Percentiles rank a stretch among this genome's conserved stretches.
Evolutionary conservation across 2,797 vertebrate genomes (phyloP).

Genomic region (Halcyon chelicuti): DNA sequence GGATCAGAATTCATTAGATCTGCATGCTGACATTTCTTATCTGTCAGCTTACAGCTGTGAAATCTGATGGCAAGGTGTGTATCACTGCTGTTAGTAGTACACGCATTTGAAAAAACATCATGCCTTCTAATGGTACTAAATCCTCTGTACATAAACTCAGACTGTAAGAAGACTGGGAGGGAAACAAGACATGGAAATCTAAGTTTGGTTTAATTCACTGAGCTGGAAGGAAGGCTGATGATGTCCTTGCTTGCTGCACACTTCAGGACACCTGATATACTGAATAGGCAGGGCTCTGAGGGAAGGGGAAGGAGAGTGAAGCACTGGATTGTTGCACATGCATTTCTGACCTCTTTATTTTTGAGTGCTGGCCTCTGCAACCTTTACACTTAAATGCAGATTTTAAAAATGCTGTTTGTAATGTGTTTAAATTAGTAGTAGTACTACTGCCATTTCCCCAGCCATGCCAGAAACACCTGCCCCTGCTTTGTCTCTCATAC

Average conservation of each 20-base stretch:
- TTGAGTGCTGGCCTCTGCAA: background rate
- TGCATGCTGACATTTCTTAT: background rate
- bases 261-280: background rate
- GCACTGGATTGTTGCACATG: background rate
- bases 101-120: background rate
- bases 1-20: background rate
- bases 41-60: conserved; percentile 8
- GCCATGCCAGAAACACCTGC: background rate
- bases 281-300: background rate
- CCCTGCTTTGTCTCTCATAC: background rate
- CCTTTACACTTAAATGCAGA: background rate
- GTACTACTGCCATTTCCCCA: background rate
- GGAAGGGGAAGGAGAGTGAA: background rate
- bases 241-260: background rate
- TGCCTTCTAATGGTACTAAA: background rate
- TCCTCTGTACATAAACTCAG: background rate
- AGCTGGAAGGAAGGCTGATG: background rate
- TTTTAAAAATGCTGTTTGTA: background rate
- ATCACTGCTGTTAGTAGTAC: background rate
- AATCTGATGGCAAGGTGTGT: background rate
- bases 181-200: background rate
- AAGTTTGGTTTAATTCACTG: background rate
- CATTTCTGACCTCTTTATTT: background rate
- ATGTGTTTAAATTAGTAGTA: background rate
- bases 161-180: background rate